Evolutionary conservation across 1,140 invertebrate genomes (phyloP), one percentile per base, ranked within the genome.

Genomic region (Drosophila trapezifrons): DNA sequence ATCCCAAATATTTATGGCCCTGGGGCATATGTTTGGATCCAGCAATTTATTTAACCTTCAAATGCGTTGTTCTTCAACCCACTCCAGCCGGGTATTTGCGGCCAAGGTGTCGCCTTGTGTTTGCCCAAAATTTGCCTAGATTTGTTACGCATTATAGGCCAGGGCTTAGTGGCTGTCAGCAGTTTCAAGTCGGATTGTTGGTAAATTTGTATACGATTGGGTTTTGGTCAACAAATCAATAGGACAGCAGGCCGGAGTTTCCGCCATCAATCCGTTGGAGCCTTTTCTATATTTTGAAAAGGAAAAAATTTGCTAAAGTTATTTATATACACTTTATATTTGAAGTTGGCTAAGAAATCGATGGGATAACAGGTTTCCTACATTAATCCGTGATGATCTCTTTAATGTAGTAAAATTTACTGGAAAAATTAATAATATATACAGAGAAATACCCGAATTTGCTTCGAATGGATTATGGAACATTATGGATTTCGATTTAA

Each of bases 11-110:
- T 87, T 87, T 87, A 87, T 87, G 80, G 72, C 84, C 79, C 76
- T 62, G 63, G 58, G 78, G 83, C 83, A 86, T 86, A 86, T 86
- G 83, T 73, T 89, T 70, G 74, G 64, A 69, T 69, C 55, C 57
- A 78, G 60, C 76, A 79, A 87, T 87, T 79, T 87, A 87, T 87
- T 87, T 87, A 87, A 89, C 83, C 83, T 87, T 86, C 64, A 79
- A 79, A 87, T 70, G 79, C 69, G 73, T 52, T 63, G 37, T 69
- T 32, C 65, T 32, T 17, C 13, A 17, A 7, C 40, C 37, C 22
- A 7, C 7, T 32, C 10, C 32, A 22, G 15, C 17, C 18, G 18
- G n/a, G 35, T 18, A 25, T 29, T 18, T 46, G 20, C 58, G 54
- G 46, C 60, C 22, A 52, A 69, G 80, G 67, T 54, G 54, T 45